Evolutionary conservation across 2,113 vertebrate species (phyloP).

Genomic region (Anser brachyrhynchus): DNA sequence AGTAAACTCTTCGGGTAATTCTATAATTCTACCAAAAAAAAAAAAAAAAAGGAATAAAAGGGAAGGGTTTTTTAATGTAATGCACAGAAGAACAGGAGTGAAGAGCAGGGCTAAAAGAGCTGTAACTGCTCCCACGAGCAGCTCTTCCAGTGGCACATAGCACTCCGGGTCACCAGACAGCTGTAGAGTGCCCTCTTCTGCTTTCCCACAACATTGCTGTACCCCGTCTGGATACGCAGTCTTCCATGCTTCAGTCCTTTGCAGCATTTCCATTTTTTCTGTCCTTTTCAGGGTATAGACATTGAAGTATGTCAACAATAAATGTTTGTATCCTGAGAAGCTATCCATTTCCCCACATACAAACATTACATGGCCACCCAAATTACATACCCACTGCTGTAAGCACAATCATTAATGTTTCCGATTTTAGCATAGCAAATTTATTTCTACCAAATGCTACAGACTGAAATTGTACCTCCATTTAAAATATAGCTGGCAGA

Average conservation of each 20-base stretch:
- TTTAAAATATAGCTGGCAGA: not conserved
- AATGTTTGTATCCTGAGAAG: not conserved
- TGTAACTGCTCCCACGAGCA: not conserved
- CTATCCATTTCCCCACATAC: not conserved
- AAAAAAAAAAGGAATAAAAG: not conserved
- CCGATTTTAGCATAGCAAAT: not conserved
- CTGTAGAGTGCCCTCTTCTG: not conserved
- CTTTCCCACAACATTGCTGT: not conserved
- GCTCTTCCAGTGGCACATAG: not conserved
- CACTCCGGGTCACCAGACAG: not conserved
- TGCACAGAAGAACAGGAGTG: not conserved
- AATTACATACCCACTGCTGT: accelerated
- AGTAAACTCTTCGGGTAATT: not conserved
- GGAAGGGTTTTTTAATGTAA: no score
- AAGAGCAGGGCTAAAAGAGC: no score
- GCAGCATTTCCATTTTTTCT: not conserved
- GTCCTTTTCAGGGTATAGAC: not conserved
- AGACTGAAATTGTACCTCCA: not conserved
- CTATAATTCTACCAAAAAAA: not conserved
- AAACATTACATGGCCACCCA: not conserved
- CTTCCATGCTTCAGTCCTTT: not conserved
- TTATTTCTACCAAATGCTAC: not conserved
- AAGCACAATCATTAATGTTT: not conserved
- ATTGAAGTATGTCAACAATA: not conserved
- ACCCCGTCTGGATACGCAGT: accelerated